Conservation (phyloP, 2,113 vertebrate genomes). For the Zosterops borbonicus region DNA sequence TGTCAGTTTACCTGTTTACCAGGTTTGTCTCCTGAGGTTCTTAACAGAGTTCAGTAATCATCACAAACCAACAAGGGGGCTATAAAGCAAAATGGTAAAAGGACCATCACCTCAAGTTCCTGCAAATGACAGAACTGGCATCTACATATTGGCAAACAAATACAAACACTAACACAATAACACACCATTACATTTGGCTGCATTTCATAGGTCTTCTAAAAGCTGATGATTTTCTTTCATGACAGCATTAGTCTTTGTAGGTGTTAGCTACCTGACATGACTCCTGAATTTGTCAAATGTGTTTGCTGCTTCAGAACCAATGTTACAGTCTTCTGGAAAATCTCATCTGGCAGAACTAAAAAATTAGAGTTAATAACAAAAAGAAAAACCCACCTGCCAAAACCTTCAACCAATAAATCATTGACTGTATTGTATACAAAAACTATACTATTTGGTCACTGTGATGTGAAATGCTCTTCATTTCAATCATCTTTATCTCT, state of each 20-base stretch:
- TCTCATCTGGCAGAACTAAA: background rate
- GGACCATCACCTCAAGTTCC: background rate
- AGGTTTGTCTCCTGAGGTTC: background rate
- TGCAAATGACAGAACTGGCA: background rate
- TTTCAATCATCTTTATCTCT: background rate
- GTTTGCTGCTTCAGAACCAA: background rate
- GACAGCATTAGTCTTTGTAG: background rate
- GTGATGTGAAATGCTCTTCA: background rate
- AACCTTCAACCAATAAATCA: background rate
- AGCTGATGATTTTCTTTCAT: background rate
- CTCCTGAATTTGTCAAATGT: background rate
- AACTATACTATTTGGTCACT: background rate
- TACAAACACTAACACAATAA: background rate
- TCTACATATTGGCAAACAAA: background rate
- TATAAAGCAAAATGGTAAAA: background rate
- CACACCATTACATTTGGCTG: background rate
- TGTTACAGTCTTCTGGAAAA: background rate
- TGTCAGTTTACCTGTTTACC: background rate
- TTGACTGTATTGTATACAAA: background rate
- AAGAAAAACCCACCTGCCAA: background rate
- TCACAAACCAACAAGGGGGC: background rate
- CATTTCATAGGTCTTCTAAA: background rate
- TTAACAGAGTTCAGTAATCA: background rate
- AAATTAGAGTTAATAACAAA: background rate
- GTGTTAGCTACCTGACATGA: background rate